Conservation (phyloP, 1,140 invertebrate species). For the Aradophagus sp. region DNA sequence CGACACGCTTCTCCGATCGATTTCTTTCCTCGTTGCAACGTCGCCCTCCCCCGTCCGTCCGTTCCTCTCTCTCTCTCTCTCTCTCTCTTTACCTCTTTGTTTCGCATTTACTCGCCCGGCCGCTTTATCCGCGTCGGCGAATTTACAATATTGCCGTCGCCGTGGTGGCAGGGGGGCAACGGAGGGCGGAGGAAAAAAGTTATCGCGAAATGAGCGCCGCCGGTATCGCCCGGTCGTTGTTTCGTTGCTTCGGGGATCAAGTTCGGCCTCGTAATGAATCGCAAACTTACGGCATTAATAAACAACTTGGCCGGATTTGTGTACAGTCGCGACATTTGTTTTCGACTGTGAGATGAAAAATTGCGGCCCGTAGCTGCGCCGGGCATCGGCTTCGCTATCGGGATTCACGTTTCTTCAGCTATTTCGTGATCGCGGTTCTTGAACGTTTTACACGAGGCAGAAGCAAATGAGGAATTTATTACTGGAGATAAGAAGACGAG, state of each 20-base stretch:
- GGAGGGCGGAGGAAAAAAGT: conserved; percentile 7
- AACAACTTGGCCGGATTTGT: conserved; percentile 38
- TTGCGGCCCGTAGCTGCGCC: conserved; percentile 19
- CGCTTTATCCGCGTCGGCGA: no score
- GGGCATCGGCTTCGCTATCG: no score
- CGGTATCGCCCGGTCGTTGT: conserved; percentile 11
- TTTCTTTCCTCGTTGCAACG: conserved; percentile 2
- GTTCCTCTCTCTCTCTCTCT: no score
- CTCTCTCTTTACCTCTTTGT: no score
- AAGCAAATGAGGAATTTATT: no score
- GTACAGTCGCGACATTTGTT: conserved; percentile 37
- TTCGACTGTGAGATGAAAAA: conserved; percentile 41
- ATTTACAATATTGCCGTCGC: conserved; percentile 16
- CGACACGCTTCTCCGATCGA: conserved; percentile 13
- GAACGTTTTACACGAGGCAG: no score
- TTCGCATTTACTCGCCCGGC: no score
- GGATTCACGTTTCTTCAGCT: no score
- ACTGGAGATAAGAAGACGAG: no score
- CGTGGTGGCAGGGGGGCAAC: no score
- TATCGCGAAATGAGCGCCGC: conserved; percentile 13
- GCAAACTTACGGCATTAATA: conserved; percentile 44
- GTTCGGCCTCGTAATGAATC: conserved; percentile 34
- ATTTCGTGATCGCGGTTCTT: no score
- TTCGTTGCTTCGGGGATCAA: conserved; percentile 20
- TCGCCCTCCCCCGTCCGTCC: not conserved